These are phyloP conservation scores for Amblyopsis hoosieri DNA, from an alignment of 2,797 vertebrate genomes.

Conservation along the genomic window DNA sequence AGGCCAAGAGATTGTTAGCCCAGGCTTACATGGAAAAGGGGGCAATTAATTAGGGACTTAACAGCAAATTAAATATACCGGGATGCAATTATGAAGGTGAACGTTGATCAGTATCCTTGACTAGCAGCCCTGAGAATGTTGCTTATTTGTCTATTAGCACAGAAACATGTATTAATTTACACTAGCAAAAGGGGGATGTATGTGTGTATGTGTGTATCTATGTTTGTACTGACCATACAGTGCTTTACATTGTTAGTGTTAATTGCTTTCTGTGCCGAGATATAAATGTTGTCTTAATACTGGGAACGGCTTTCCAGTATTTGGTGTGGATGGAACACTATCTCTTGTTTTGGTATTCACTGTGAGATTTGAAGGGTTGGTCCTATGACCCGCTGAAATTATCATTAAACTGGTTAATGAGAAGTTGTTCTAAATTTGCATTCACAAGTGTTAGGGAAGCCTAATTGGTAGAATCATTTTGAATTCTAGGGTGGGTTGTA, in stretches of 20 bases:
- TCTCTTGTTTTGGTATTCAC: constrained; percentile 66
- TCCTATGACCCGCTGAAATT: constrained; percentile 56
- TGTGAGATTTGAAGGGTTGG: constrained; percentile 41
- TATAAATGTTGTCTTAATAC: constrained; percentile 31
- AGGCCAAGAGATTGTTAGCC: constrained; percentile 65
- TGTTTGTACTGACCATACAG: background rate
- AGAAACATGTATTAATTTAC: constrained; percentile 31
- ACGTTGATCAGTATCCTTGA: constrained; percentile 74
- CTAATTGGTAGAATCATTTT: constrained; percentile 56
- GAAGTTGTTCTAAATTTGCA: constrained; percentile 61
- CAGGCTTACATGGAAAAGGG: constrained; percentile 51
- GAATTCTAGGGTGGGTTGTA: constrained; percentile 23
- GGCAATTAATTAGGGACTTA: constrained; percentile 68
- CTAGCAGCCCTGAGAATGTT: constrained; percentile 50
- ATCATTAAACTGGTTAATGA: constrained; percentile 63
- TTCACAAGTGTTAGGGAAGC: constrained; percentile 44
- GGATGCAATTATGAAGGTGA: constrained; percentile 69
- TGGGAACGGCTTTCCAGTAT: constrained; percentile 17
- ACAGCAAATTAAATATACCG: constrained; percentile 71
- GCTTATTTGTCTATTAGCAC: constrained; percentile 38
- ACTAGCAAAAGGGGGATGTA: constrained; percentile 25
- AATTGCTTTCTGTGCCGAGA: background rate
- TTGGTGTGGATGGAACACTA: constrained; percentile 46
- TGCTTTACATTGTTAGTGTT: too few species aligned
- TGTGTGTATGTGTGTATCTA: background rate